Evolutionary conservation across 2,113 vertebrate species (phyloP), one percentile per base, ranked within the genome.

Genomic region (Dipodomys merriami): DNA sequence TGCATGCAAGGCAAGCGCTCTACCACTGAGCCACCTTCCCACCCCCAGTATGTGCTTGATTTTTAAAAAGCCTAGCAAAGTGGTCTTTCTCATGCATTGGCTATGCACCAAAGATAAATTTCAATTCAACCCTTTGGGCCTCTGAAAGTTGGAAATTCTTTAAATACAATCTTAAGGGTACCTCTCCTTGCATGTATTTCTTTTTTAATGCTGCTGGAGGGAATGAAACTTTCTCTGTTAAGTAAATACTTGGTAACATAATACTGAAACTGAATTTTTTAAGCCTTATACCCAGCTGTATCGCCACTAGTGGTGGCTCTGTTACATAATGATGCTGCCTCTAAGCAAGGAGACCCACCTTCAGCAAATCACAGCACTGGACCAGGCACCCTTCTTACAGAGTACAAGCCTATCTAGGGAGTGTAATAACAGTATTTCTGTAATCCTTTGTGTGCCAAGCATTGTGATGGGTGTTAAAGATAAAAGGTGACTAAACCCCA

Each of bases 261-360:
- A 72, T 90, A 46, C 29, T 85, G 57, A 80, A 90, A 86, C 19
- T 82, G 29, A 80, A 64, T 44, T 81, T 49, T 53, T 80, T 73
- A 84, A 79, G 83, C 20, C 18, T 25, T 90, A 39, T 74, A 46
- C 13, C 20, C 20, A 30, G 60, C 62, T 64, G 9, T 62, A 7
- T 46, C 62, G 20, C 30, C 69, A 11, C 4, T 44, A 29, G 27
- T 49, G 35, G 27, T 87, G 60, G 25, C 10, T 91, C 39, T 22
- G 8, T 76, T 69, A 33, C 22, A 1, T n/a, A 44, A 33, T 60
- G 12, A 84, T 39, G 60, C 29, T 74, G 13, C 27, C 29, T 57
- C 7, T 57, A 71, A 44, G 68, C 69, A 85, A 72, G 60, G 89
- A 87, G n/a, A 79, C 33, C 53, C 16, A 23, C 2, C 8, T 87